These are phyloP conservation scores for Leptinotarsa texana DNA, from an alignment of 1,140 invertebrate species.

Conservation along the genomic window DNA sequence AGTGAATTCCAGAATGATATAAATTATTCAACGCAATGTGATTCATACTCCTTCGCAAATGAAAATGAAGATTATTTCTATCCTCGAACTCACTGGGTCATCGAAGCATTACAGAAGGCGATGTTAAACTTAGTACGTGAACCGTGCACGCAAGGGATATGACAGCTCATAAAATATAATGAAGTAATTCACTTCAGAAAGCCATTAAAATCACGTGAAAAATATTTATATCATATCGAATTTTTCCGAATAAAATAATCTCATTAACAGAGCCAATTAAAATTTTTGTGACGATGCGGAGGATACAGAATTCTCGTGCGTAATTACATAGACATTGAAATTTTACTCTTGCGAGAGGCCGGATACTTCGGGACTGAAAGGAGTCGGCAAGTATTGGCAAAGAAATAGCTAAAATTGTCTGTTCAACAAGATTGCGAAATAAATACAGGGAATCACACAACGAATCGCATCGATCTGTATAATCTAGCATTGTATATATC, in stretches of 20 bases:
- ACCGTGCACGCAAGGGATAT: constrained; percentile 1
- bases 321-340: no score
- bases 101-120: neutral
- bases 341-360: no score
- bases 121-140: neutral
- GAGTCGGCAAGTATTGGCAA: no score
- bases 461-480: no score
- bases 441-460: no score
- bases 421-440: no score
- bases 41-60: neutral
- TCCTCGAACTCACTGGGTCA: neutral
- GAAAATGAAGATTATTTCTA: neutral
- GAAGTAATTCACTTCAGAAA: constrained; percentile 5
- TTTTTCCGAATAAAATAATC: neutral
- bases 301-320: no score
- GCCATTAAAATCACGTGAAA: neutral
- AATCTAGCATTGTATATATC: no score
- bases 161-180: constrained; percentile 5
- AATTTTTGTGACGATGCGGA: neutral
- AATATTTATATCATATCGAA: constrained; percentile 1
- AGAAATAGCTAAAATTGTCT: no score
- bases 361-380: no score
- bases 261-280: neutral
- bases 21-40: neutral
- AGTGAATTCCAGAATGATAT: no score